These are phyloP conservation scores for Apolygus lucorum DNA, from an alignment of 1,140 invertebrate species.

Conservation along the genomic window DNA sequence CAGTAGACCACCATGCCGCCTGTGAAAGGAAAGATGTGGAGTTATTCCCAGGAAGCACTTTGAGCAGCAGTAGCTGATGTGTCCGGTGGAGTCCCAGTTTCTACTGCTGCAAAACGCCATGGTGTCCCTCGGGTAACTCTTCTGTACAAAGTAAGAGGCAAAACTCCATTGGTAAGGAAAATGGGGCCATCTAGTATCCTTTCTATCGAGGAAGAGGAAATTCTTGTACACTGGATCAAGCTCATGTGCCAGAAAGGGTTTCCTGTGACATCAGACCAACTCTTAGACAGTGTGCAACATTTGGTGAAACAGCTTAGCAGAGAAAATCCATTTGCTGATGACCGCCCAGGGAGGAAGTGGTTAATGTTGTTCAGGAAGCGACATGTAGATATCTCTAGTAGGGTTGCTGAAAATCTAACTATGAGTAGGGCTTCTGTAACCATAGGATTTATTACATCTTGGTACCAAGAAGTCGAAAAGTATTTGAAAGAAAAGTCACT, in stretches of 20 bases:
- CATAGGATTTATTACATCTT: slow-evolving; percentile 34
- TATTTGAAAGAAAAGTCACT: slow-evolving; percentile 33
- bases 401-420: slow-evolving; percentile 35
- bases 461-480: slow-evolving; percentile 34
- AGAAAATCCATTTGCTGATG: neutral
- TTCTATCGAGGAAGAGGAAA: slow-evolving; percentile 10
- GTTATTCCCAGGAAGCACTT: too few species aligned
- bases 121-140: neutral
- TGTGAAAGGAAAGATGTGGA: too few species aligned
- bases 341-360: slow-evolving; percentile 3
- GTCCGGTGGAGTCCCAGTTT: too few species aligned
- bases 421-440: slow-evolving; percentile 31
- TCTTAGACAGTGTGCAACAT: neutral
- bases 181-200: slow-evolving; percentile 1
- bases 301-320: neutral
- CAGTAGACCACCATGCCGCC: too few species aligned
- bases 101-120: neutral
- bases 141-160: neutral
- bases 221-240: slow-evolving; percentile 8
- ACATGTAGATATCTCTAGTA: slow-evolving; percentile 22
- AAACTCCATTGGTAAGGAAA: neutral
- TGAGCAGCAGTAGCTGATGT: too few species aligned
- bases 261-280: neutral
- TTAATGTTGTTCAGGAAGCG: neutral
- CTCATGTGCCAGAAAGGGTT: neutral